phyloP scores from a whole-genome alignment of 2,797 vertebrate genomes.

The Propithecus deckenii region DNA sequence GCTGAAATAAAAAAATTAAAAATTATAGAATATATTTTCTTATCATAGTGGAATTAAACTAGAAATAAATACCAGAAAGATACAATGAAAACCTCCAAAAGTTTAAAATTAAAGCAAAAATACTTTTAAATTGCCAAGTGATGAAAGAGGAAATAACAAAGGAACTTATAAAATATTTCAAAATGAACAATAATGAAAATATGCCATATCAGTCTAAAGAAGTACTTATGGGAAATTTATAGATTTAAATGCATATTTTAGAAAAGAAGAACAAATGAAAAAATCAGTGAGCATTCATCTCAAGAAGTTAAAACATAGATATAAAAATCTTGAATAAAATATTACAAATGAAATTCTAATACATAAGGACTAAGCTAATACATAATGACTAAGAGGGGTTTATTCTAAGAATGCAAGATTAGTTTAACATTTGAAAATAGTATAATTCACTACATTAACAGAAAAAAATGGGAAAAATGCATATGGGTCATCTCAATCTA shows the following conservation, averaged over 20 bases:
- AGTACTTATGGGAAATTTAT: background rate
- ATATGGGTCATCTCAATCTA: background rate
- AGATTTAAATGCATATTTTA: background rate
- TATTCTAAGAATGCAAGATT: background rate
- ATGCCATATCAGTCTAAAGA: background rate
- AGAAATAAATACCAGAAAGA: background rate
- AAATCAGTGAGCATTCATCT: background rate
- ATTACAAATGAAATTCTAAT: background rate
- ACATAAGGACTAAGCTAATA: background rate
- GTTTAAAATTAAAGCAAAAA: conserved; percentile 23
- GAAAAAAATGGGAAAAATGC: background rate
- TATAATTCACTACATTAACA: background rate
- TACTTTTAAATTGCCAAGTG: background rate
- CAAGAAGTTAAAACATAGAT: background rate
- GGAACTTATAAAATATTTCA: background rate
- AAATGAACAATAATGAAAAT: conserved; percentile 20
- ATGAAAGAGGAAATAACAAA: background rate
- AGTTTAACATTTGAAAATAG: background rate
- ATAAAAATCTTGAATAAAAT: background rate
- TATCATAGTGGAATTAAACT: background rate
- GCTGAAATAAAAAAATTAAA: no score
- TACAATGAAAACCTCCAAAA: background rate
- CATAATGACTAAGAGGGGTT: background rate
- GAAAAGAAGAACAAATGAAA: background rate
- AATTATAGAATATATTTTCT: background rate